Evolutionary conservation across 1,140 invertebrate species (phyloP).

Genomic region (Bombus soroeensis): DNA sequence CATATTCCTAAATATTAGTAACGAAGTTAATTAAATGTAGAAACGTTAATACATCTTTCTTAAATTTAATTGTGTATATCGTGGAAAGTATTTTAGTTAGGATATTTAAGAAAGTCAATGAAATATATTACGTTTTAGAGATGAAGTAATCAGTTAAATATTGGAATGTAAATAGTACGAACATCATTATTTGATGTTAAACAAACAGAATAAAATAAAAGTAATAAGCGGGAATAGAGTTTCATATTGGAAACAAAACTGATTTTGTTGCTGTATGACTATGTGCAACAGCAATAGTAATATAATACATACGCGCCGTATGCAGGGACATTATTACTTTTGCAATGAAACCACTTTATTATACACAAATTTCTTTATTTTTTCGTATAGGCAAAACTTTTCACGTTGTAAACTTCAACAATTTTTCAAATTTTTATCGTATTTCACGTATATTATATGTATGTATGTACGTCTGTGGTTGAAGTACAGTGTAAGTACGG

Average conservation of each 20-base stretch:
- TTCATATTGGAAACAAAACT: background rate
- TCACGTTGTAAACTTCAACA: background rate
- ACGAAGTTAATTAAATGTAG: background rate
- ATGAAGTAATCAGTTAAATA: background rate
- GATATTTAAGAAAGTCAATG: background rate
- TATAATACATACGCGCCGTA: too few relatives aligned
- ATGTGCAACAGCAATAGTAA: background rate
- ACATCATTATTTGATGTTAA: too few relatives aligned
- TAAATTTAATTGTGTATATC: background rate
- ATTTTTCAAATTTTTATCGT: background rate
- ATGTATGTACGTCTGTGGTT: background rate
- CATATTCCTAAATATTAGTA: conserved; percentile 57
- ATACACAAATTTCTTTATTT: background rate
- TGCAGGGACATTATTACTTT: background rate
- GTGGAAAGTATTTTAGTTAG: background rate
- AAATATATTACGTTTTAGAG: background rate
- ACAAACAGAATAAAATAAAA: background rate
- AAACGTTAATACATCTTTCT: background rate
- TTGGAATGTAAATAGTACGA: background rate
- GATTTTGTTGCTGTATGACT: background rate
- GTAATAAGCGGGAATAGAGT: background rate
- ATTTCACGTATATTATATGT: background rate
- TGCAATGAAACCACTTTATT: background rate
- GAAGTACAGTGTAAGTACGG: background rate
- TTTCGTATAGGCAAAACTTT: background rate